phyloP scores from a whole-genome alignment of 2,113 vertebrate genomes.

The Spizaetus ornatus region DNA sequence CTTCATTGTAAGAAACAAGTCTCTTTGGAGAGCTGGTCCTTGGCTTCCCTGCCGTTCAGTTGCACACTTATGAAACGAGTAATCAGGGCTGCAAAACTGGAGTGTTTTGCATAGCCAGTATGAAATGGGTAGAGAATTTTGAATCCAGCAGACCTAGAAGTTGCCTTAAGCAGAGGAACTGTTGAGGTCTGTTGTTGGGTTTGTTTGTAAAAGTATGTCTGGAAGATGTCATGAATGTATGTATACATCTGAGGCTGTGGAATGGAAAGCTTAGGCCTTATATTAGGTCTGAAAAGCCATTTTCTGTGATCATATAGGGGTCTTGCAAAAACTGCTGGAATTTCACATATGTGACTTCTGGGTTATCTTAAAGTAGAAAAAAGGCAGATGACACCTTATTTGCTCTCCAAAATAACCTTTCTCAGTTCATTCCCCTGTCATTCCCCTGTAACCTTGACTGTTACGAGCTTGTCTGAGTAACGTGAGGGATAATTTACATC shows the following conservation, averaged over 20 bases:
- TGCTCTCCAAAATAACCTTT: background rate
- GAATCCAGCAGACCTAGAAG: background rate
- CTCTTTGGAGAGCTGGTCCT: background rate
- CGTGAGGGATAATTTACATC: background rate
- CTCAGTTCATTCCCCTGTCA: background rate
- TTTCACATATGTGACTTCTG: background rate
- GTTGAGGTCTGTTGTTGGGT: background rate
- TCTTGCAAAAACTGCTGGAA: background rate
- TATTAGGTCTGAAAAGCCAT: background rate
- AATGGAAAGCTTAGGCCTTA: background rate
- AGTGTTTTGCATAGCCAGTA: background rate
- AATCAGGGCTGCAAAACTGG: background rate
- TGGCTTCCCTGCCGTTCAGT: background rate
- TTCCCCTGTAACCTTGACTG: background rate
- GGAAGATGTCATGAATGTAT: background rate
- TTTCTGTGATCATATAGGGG: background rate
- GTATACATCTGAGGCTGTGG: background rate
- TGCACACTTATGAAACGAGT: background rate
- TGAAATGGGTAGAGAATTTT: background rate
- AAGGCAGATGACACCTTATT: background rate
- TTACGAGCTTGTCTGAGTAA: background rate
- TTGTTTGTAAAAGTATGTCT: background rate
- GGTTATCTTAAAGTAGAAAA: background rate
- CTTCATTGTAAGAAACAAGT: background rate
- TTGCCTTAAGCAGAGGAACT: background rate